A percentile compares a stretch with the other conserved stretches of the same genome.
Evolutionary conservation across 1,140 invertebrate genomes (phyloP).

Genomic region (Aphidius ervi): DNA sequence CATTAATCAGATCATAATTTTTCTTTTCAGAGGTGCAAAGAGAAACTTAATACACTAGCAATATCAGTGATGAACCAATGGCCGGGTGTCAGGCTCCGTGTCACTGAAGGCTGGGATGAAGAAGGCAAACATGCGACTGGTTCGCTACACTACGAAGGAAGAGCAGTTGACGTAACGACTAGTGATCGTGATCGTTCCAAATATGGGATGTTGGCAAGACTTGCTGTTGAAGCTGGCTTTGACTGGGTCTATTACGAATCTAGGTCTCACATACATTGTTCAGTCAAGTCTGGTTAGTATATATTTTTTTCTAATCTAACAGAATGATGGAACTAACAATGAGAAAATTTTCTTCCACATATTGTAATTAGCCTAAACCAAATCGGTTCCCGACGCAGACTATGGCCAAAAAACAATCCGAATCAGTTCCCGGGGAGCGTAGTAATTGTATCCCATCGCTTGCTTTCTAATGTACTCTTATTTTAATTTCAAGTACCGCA

Average conservation of each 20-base stretch:
- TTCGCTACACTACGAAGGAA: constrained; percentile 92
- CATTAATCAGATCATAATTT: not conserved
- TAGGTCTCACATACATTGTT: constrained; percentile 92
- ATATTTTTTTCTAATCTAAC: not conserved
- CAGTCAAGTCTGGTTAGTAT: constrained; percentile 91
- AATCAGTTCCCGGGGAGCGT: no score
- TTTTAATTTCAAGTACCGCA: no score
- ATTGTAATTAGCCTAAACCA: no score
- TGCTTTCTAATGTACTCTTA: no score
- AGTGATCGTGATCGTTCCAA: constrained; percentile 88
- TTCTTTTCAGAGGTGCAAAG: constrained; percentile 79
- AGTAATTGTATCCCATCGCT: no score
- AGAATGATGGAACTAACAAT: no score
- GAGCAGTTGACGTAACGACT: constrained; percentile 93
- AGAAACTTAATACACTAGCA: constrained; percentile 89
- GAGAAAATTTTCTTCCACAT: no score
- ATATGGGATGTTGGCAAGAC: constrained; percentile 90
- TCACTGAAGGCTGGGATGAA: constrained; percentile 94
- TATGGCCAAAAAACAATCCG: no score
- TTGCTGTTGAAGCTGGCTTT: constrained; percentile 96
- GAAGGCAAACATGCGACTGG: constrained; percentile 73
- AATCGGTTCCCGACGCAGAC: no score
- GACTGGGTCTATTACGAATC: constrained; percentile 98
- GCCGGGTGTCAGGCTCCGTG: constrained; percentile 87
- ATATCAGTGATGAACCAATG: constrained; percentile 98